phyloP scores from a whole-genome alignment of 2,113 vertebrate species.

The Podocnemis expansa region DNA sequence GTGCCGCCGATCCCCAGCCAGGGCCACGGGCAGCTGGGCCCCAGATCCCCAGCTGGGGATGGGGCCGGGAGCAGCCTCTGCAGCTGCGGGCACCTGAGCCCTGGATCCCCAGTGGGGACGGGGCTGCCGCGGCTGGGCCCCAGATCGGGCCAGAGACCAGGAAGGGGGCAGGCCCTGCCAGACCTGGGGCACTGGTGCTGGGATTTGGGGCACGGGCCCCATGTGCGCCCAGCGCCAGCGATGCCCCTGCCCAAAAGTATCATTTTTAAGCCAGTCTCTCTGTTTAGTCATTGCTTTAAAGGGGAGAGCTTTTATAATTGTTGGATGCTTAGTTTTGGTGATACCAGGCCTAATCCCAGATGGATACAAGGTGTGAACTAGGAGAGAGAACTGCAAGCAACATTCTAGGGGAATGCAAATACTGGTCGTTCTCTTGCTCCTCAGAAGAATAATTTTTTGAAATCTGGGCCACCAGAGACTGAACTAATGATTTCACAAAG shows the following conservation, averaged over 20 bases:
- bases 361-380: constrained; percentile 62
- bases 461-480: constrained; percentile 60
- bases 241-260: constrained; percentile 55
- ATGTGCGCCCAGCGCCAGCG: no score
- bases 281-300: background rate
- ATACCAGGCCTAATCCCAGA: constrained; percentile 32
- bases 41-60: no score
- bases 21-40: no score
- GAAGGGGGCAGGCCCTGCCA: no score
- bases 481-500: constrained; percentile 69
- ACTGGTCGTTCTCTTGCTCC: constrained; percentile 68
- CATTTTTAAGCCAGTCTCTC: constrained; percentile 55
- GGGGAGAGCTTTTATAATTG: background rate
- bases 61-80: no score
- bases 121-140: no score
- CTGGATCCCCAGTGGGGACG: no score
- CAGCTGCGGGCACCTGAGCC: no score
- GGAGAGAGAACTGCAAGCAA: constrained; percentile 47
- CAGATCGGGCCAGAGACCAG: no score
- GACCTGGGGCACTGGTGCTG: no score
- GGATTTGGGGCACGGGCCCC: no score
- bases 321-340: constrained; percentile 52
- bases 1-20: no score
- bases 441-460: constrained; percentile 58
- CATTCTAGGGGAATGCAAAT: constrained; percentile 65